These are phyloP conservation scores for Orbicella faveolata DNA, from an alignment of 64 coral and sea anemone genomes.

Conservation along the genomic window DNA sequence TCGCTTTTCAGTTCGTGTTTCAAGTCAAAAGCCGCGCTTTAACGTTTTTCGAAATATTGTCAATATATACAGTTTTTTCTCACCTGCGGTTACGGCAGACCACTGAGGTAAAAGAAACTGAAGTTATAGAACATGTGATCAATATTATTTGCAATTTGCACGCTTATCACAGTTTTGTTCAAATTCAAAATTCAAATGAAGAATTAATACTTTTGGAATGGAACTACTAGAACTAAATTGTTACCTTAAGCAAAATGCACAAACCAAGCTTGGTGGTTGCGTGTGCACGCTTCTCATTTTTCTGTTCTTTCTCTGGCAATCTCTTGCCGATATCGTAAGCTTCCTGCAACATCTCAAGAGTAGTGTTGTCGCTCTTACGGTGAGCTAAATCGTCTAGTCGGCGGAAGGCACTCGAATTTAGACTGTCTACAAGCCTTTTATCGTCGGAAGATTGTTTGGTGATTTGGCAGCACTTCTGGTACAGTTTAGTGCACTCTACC, in stretches of 20 bases:
- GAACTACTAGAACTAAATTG: too few relatives aligned
- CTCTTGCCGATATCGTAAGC: neutral
- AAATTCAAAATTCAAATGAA: too few relatives aligned
- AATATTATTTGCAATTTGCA: too few relatives aligned
- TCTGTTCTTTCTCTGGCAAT: neutral
- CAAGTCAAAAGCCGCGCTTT: too few relatives aligned
- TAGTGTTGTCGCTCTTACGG: neutral
- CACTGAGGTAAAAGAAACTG: too few relatives aligned
- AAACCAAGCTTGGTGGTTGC: neutral
- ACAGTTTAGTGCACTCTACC: neutral
- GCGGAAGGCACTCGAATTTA: constrained; percentile 8
- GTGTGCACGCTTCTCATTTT: neutral
- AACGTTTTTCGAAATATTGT: too few relatives aligned
- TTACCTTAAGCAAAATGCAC: constrained; percentile 4
- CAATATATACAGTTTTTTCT: too few relatives aligned
- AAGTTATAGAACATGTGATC: too few relatives aligned
- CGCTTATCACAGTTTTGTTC: too few relatives aligned
- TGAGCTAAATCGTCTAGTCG: neutral
- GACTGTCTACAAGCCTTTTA: constrained; percentile 10
- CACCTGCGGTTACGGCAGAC: too few relatives aligned
- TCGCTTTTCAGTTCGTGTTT: too few relatives aligned
- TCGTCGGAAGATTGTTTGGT: neutral
- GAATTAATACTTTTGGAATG: too few relatives aligned
- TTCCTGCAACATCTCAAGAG: neutral
- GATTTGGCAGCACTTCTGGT: constrained; percentile 3